Conservation (phyloP, 2,797 vertebrate genomes). For the Pyrrhura leucotis region DNA sequence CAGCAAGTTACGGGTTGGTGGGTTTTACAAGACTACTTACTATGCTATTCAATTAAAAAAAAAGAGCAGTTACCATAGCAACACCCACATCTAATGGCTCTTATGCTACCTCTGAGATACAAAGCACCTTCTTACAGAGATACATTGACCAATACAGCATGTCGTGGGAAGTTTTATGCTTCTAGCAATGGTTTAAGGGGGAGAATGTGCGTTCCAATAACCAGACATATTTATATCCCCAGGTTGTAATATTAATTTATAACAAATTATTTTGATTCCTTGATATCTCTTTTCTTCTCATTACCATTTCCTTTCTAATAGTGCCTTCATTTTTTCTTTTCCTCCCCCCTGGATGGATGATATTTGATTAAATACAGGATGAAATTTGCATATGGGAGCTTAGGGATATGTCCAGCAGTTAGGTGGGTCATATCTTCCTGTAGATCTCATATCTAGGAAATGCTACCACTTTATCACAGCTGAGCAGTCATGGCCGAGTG, state of each 20-base stretch:
- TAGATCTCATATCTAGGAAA: not conserved
- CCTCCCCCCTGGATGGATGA: not conserved
- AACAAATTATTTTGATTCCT: conserved; percentile 65
- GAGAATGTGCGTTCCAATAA: conserved; percentile 64
- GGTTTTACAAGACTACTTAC: conserved; percentile 82
- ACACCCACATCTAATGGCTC: conserved; percentile 78
- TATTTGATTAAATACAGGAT: conserved; percentile 41
- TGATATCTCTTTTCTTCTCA: conserved; percentile 53
- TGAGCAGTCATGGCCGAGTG: not conserved
- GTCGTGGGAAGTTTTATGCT: conserved; percentile 74
- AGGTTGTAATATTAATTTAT: conserved; percentile 68
- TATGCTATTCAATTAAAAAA: conserved; percentile 80
- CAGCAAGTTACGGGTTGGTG: conserved; percentile 79
- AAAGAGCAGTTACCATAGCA: conserved; percentile 79
- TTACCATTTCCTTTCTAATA: conserved; percentile 63
- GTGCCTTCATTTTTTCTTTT: not conserved
- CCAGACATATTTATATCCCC: conserved; percentile 53
- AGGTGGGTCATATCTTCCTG: conserved; percentile 1
- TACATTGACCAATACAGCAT: conserved; percentile 78
- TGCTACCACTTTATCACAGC: conserved; percentile 16
- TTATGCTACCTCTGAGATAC: conserved; percentile 81
- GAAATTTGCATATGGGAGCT: conserved; percentile 46
- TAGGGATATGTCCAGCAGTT: conserved; percentile 7
- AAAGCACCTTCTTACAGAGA: conserved; percentile 80
- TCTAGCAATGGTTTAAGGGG: conserved; percentile 56